Conservation (phyloP, 2,113 vertebrate genomes). For the Rhynchomys soricoides region DNA sequence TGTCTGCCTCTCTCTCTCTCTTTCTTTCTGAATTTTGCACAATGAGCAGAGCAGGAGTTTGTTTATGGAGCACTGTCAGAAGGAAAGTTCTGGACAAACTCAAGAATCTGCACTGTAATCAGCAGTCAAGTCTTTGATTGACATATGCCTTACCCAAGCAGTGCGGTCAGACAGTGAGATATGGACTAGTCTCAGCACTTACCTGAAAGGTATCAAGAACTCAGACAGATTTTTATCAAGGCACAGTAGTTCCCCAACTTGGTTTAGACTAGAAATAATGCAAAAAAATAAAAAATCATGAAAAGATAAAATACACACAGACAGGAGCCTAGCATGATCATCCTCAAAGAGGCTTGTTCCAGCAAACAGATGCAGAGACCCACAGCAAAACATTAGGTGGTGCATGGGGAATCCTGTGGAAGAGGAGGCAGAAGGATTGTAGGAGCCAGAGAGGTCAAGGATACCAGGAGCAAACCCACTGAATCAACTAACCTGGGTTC, state of each 20-base stretch:
- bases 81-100: conserved; percentile 41
- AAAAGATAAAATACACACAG: neutral
- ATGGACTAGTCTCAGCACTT: conserved; percentile 57
- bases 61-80: conserved; percentile 48
- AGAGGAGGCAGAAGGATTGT: neutral
- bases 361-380: neutral
- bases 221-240: neutral
- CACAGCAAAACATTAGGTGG: neutral
- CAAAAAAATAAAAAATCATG: neutral
- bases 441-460: neutral
- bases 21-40: conserved; percentile 30
- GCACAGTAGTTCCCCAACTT: neutral
- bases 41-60: conserved; percentile 55
- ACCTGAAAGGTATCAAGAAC: conserved; percentile 51
- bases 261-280: neutral
- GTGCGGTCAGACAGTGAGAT: neutral
- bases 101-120: conserved; percentile 41
- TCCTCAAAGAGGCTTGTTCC: neutral
- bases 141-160: conserved; percentile 22
- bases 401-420: neutral
- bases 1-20: too few species aligned
- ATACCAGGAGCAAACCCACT: neutral
- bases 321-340: neutral
- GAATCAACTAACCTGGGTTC: neutral
- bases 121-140: conserved; percentile 26